Conservation (phyloP, 2,113 vertebrate genomes). For the Charadrius vociferus region DNA sequence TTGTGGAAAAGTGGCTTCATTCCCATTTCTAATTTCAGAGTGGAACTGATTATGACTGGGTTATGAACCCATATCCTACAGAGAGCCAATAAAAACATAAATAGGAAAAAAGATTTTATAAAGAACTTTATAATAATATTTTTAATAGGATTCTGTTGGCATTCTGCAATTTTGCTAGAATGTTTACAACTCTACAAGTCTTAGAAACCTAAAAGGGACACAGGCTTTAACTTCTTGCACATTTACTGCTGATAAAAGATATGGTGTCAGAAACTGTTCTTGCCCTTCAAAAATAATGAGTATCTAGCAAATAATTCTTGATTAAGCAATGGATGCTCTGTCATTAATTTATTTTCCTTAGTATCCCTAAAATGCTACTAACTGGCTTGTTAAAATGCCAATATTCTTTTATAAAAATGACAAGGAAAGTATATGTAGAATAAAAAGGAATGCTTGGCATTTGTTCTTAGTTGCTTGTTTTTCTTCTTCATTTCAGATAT, state of each 20-base stretch:
- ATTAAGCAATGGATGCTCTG: not conserved
- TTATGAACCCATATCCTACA: constrained; percentile 39
- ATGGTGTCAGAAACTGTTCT: not conserved
- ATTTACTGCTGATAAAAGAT: not conserved
- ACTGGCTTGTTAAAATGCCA: not conserved
- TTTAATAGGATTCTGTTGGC: constrained; percentile 26
- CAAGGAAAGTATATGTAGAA: not conserved
- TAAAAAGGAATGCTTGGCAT: not conserved
- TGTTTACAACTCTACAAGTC: constrained; percentile 53
- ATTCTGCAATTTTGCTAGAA: constrained; percentile 27
- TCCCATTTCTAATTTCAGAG: constrained; percentile 69
- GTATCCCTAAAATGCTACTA: not conserved
- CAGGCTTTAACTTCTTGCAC: constrained; percentile 5
- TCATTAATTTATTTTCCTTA: not conserved
- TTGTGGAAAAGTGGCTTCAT: constrained; percentile 59
- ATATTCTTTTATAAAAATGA: not conserved
- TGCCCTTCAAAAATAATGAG: not conserved
- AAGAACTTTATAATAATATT: constrained; percentile 49
- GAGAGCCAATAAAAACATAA: constrained; percentile 55
- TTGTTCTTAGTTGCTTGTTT: not conserved
- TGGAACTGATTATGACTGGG: constrained; percentile 59
- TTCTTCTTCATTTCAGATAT: not conserved
- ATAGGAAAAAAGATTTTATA: constrained; percentile 52
- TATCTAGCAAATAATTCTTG: not conserved
- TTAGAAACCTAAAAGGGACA: constrained; percentile 15